Evolutionary conservation across 1,140 invertebrate genomes (phyloP).

Genomic region (Glomeris maerens): DNA sequence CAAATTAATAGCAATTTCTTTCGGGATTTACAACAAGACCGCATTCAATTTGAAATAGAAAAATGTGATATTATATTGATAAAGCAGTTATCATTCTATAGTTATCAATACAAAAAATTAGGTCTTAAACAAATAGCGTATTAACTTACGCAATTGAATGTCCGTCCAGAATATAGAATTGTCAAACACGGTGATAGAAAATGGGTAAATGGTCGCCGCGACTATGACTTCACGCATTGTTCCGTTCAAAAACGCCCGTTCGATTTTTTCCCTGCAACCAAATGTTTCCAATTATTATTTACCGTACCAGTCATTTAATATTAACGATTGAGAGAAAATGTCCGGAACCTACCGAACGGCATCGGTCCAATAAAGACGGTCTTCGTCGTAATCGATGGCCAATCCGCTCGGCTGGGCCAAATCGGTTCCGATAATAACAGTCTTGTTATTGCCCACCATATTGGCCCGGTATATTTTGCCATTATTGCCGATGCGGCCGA

Average conservation of each 20-base stretch:
- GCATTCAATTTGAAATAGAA: no score
- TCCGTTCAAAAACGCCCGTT: conserved; percentile 78
- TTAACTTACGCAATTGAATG: conserved; percentile 54
- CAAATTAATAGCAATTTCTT: conserved; percentile 13
- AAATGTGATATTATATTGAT: no score
- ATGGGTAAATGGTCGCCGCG: conserved; percentile 86
- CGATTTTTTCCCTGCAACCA: conserved; percentile 70
- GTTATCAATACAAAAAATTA: conserved; percentile 1
- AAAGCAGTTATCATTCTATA: no score
- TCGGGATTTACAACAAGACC: neutral
- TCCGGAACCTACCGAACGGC: conserved; percentile 48
- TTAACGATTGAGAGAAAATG: no score
- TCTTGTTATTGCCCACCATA: conserved; percentile 88
- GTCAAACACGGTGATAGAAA: conserved; percentile 79
- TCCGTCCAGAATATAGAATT: conserved; percentile 98
- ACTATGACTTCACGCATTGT: conserved; percentile 47
- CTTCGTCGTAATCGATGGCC: conserved; percentile 89
- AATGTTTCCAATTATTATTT: conserved; percentile 21
- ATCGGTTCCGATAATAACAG: conserved; percentile 74
- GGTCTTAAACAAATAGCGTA: conserved; percentile 7
- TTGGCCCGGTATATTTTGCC: conserved; percentile 90
- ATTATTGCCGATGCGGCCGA: conserved; percentile 79
- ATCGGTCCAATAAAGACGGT: conserved; percentile 95
- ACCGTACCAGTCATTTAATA: no score
- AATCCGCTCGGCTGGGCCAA: conserved; percentile 89